Conservation (phyloP, 2,888 invertebrate genomes). For the Drosophila gaucha region DNA sequence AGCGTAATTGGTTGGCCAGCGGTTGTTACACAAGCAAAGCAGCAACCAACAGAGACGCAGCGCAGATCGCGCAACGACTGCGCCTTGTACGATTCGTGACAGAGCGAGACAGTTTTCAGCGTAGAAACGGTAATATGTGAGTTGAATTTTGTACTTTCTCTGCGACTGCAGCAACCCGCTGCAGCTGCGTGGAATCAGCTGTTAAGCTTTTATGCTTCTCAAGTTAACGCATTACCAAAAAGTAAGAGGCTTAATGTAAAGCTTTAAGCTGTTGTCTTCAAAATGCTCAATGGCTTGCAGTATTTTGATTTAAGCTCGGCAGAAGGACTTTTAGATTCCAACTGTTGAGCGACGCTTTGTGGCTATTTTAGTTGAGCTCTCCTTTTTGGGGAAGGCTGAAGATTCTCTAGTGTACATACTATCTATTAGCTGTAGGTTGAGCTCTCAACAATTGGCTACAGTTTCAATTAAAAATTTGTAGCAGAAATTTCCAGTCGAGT, state of each 20-base stretch:
- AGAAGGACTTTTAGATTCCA: slow-evolving; percentile 8
- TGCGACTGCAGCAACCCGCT: slow-evolving; percentile 33
- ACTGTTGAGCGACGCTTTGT: not conserved
- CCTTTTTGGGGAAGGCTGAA: not conserved
- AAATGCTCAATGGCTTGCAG: not conserved
- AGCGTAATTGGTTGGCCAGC: slow-evolving; percentile 69
- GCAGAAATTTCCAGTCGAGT: slow-evolving; percentile 74
- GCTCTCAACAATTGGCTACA: slow-evolving; percentile 45
- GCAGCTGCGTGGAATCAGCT: slow-evolving; percentile 38
- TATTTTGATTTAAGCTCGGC: not conserved
- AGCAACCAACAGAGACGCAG: slow-evolving; percentile 18
- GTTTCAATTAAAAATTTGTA: slow-evolving; percentile 69
- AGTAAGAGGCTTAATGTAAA: slow-evolving; percentile 1
- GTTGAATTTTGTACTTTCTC: slow-evolving; percentile 45
- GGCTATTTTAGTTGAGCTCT: slow-evolving; percentile 15
- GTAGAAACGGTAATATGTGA: slow-evolving; percentile 45
- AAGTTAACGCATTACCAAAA: slow-evolving; percentile 5
- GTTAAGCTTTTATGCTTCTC: slow-evolving; percentile 29
- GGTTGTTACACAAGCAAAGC: slow-evolving; percentile 68
- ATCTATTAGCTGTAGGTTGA: slow-evolving; percentile 5
- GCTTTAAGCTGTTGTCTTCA: slow-evolving; percentile 6
- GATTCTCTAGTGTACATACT: slow-evolving; percentile 2
- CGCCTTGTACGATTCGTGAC: slow-evolving; percentile 30
- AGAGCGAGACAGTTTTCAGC: slow-evolving; percentile 47
- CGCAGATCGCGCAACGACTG: slow-evolving; percentile 38